Percentiles rank a stretch among this genome's conserved stretches.
phyloP scores from a whole-genome alignment of 1,140 invertebrate species.

The Caerostris darwini region DNA sequence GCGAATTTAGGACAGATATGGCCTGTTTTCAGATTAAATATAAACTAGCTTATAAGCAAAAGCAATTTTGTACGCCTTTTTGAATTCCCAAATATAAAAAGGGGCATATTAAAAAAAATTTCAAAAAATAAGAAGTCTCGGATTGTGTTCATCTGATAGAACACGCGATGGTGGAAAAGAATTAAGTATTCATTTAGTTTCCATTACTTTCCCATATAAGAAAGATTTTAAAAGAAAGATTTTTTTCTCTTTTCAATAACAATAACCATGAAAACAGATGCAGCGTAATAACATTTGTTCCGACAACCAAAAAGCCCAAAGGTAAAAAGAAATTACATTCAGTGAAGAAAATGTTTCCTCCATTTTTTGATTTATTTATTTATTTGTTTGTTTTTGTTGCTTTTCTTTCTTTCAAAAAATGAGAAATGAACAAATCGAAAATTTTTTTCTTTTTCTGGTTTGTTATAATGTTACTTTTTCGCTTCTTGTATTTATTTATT shows the following conservation, averaged over 20 bases:
- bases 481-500: no score
- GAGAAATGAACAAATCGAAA: no score
- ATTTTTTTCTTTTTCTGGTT: neutral
- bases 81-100: no score
- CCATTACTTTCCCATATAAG: neutral
- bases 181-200: neutral
- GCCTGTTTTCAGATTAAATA: no score
- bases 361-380: neutral
- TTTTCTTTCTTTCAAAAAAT: neutral
- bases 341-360: neutral
- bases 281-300: neutral
- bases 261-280: conserved; percentile 1
- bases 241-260: neutral
- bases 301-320: neutral
- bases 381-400: neutral
- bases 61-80: no score
- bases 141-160: neutral
- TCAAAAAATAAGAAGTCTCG: no score
- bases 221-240: neutral
- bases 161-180: neutral
- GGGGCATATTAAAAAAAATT: no score
- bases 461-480: neutral
- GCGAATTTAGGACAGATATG: no score
- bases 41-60: no score
- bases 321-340: neutral